Evolutionary conservation across 2,113 vertebrate species (phyloP), one percentile per base, ranked within the genome.

Genomic region (Cyanocitta stelleri): DNA sequence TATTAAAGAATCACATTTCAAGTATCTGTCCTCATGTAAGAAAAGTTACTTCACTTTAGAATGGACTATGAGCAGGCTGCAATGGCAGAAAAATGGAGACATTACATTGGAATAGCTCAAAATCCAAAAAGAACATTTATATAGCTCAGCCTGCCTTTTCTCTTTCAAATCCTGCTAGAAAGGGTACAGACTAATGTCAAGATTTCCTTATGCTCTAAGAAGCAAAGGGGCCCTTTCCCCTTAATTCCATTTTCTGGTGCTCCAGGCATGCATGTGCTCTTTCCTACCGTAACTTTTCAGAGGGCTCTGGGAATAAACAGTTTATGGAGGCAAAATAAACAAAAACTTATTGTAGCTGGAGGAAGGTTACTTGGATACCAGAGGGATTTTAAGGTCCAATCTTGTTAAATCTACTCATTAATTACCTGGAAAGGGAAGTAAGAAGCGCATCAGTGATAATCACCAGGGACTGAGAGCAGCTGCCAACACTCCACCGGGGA

Each of bases 401-500:
- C 79, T 78, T 95, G 85, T 95, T 96, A 93, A 92, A 92, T 78
- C 56, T 89, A 93, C 84, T 96, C 93, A 92, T 96, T 97, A 97
- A 95, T 96, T 96, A 97, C 83, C 71, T 95, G 79, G 69, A 96
- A 94, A 37, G 49, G 84, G 77, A 96, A 96, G 76, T 82, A 90
- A 93, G 89, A 63, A 89, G 77, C 16, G 0, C 76, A 90, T 96
- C 94, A 95, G 63, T 61, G 73, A 85, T 18, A 86, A 66, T 90
- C 93, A 29, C 67, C 0, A 0, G 63, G 61, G 83, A 90, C 48
- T n/a, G 71, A 49, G 29, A 91, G 83, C 87, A 96, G 87, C 91
- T 96, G 91, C 14, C 4, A 94, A 16, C 56, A 63, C 16, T 37
- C 29, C 52, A 49, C 46, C 41, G 35, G 35, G 55, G 41, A 96